Evolutionary conservation across 1,140 invertebrate genomes (phyloP).

Genomic region (Conus ventricosus): DNA sequence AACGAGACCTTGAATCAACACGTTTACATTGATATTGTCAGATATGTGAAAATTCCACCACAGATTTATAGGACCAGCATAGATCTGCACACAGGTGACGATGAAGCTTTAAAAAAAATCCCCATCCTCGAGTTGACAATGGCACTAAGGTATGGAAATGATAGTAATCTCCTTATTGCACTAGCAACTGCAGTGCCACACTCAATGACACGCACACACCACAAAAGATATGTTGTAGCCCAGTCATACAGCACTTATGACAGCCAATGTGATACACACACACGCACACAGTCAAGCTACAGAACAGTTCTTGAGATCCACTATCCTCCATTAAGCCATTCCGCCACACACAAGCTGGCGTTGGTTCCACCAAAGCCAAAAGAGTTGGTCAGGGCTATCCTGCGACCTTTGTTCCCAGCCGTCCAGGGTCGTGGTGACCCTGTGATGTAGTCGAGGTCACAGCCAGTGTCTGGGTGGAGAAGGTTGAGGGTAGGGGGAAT

Average conservation of each 20-base stretch:
- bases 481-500: constrained; percentile 96
- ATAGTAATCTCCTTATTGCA: too few relatives aligned
- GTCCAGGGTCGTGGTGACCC: constrained; percentile 80
- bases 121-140: too few relatives aligned
- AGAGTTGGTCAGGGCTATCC: constrained; percentile 96
- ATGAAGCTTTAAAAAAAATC: too few relatives aligned
- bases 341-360: constrained; percentile 84
- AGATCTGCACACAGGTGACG: too few relatives aligned
- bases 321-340: constrained; percentile 8
- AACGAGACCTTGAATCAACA: too few relatives aligned
- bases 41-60: too few relatives aligned
- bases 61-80: too few relatives aligned
- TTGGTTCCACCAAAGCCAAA: constrained; percentile 99
- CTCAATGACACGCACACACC: neutral
- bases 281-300: neutral
- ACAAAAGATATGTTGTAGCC: neutral
- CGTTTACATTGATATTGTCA: too few relatives aligned
- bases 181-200: neutral
- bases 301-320: too few relatives aligned
- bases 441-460: constrained; percentile 84
- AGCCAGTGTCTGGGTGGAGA: constrained; percentile 79
- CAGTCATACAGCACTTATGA: neutral
- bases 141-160: too few relatives aligned
- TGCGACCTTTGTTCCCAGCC: constrained; percentile 54
- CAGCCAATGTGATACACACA: neutral